Evolutionary conservation across 1,140 invertebrate species (phyloP).

Genomic region (Nephila pilipes): DNA sequence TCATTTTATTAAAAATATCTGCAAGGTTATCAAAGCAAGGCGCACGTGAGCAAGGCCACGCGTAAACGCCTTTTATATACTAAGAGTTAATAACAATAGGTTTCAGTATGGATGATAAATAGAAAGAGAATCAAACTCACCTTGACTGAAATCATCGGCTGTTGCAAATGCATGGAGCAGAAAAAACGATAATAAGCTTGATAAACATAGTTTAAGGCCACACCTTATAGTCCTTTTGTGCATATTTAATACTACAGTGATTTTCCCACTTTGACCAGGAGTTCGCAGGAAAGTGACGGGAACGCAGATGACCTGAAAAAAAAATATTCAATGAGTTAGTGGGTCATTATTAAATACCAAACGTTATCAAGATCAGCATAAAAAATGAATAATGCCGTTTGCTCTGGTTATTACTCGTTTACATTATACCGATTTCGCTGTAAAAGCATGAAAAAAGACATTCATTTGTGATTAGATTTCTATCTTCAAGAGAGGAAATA

Average conservation of each 20-base stretch:
- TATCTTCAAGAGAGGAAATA: too few relatives aligned
- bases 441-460: neutral
- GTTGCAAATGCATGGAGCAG: conserved; percentile 69
- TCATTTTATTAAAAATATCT: conserved; percentile 50
- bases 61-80: conserved; percentile 21
- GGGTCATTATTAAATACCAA: conserved; percentile 47
- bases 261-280: conserved; percentile 47
- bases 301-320: conserved; percentile 67
- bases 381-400: neutral
- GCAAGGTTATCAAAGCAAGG: conserved; percentile 50
- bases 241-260: conserved; percentile 63
- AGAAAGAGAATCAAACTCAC: conserved; percentile 62
- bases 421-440: neutral
- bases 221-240: conserved; percentile 71
- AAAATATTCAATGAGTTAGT: conserved; percentile 50
- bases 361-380: conserved; percentile 40
- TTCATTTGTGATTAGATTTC: too few relatives aligned
- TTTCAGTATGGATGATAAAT: conserved; percentile 52
- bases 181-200: conserved; percentile 75
- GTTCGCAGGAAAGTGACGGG: conserved; percentile 21
- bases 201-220: conserved; percentile 76
- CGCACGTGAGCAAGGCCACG: conserved; percentile 54
- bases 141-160: conserved; percentile 76
- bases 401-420: neutral
- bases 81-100: conserved; percentile 50